Conservation (phyloP, 92 coral and sea anemone genomes). For the Parazoanthus swiftii region DNA sequence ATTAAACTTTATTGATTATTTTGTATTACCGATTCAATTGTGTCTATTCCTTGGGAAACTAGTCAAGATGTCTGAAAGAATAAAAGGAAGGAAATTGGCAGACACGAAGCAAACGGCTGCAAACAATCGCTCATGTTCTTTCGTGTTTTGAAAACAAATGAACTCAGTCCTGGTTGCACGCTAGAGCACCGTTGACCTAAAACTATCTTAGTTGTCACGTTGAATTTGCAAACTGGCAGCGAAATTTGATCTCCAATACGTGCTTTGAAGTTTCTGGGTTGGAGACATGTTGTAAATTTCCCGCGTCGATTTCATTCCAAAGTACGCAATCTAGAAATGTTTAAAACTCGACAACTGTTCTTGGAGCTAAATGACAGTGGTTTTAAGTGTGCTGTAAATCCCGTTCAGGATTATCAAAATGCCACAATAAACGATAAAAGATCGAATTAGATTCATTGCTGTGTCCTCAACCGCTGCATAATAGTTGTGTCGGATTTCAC, state of each 20-base stretch:
- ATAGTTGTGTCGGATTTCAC: constrained; percentile 35
- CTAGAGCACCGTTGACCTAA: not conserved
- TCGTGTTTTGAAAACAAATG: not conserved
- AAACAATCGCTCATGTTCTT: not conserved
- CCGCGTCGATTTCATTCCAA: constrained; percentile 26
- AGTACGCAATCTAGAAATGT: not conserved
- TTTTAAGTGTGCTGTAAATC: not conserved
- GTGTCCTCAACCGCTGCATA: not conserved
- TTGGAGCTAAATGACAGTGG: not conserved
- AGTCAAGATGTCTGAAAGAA: no score
- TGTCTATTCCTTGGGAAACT: not conserved
- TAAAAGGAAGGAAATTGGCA: not conserved
- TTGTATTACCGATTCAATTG: not conserved
- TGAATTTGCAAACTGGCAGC: not conserved
- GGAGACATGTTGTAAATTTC: not conserved
- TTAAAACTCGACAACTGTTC: not conserved
- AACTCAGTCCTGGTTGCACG: not conserved
- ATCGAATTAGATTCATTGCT: constrained; percentile 1
- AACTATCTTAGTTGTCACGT: not conserved
- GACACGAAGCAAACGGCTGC: not conserved
- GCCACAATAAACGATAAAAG: not conserved
- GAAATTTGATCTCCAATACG: constrained; percentile 18
- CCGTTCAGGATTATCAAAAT: constrained; percentile 19
- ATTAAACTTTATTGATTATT: no score
- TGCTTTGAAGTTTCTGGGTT: not conserved